Evolutionary conservation across 2,888 invertebrate species (phyloP).

Genomic region (Lumbricus terrestris): DNA sequence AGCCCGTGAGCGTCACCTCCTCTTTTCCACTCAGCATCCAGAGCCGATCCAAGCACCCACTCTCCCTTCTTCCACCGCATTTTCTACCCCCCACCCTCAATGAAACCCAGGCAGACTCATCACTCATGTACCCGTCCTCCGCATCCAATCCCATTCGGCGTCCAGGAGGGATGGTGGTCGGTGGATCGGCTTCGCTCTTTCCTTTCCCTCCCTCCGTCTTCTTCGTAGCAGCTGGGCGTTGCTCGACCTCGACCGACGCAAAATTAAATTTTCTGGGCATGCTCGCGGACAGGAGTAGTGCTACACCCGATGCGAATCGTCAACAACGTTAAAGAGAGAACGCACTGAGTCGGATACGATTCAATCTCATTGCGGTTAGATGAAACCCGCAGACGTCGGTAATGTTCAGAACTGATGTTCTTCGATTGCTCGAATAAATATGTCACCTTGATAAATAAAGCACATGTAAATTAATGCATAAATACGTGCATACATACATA

Average conservation of each 20-base stretch:
- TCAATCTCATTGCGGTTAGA: not conserved
- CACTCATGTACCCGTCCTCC: not conserved
- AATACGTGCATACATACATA: too few species aligned
- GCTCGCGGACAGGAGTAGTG: not conserved
- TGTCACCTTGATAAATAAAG: too few species aligned
- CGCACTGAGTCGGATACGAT: not conserved
- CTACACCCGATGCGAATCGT: not conserved
- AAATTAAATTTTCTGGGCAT: not conserved
- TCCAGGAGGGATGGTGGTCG: not conserved
- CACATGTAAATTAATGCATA: too few species aligned
- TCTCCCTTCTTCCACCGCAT: too few species aligned
- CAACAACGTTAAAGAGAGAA: not conserved
- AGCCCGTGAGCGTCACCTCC: accelerated
- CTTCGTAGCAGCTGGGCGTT: not conserved
- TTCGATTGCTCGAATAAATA: too few species aligned
- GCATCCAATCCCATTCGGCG: not conserved
- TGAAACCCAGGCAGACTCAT: not conserved
- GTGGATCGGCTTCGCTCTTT: not conserved
- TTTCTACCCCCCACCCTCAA: not conserved
- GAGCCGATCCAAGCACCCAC: too few species aligned
- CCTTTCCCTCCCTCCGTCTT: not conserved
- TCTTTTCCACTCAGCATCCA: not conserved
- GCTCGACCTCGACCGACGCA: not conserved
- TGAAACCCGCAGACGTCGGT: not conserved
- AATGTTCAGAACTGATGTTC: not conserved